These are phyloP conservation scores for Tenualosa ilisha DNA, from an alignment of 2,797 vertebrate species.

Conservation along the genomic window DNA sequence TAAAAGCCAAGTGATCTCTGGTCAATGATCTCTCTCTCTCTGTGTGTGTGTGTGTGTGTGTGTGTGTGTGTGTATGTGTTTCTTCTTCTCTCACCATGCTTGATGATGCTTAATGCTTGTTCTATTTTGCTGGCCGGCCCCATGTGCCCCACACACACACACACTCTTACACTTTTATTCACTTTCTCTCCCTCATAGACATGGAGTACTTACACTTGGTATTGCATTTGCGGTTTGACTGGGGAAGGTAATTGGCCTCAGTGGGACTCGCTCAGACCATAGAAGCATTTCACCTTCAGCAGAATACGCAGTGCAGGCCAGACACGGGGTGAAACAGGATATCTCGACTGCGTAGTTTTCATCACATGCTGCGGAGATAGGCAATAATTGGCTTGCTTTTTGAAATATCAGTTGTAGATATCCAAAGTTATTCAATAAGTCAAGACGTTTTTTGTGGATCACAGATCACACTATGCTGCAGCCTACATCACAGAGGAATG, in stretches of 20 bases:
- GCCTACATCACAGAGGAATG: too few relatives aligned
- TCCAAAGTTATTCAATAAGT: too few relatives aligned
- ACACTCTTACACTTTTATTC: neutral
- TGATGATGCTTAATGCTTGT: neutral
- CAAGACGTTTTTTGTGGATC: too few relatives aligned
- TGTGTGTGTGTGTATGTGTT: neutral
- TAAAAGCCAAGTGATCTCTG: neutral
- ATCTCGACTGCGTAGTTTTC: too few relatives aligned
- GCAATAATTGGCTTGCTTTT: too few relatives aligned
- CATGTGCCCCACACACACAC: neutral
- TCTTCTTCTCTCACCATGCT: too few relatives aligned
- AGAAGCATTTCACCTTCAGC: neutral
- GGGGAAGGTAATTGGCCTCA: neutral
- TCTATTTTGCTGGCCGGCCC: neutral
- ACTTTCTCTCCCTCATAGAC: neutral
- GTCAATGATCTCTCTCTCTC: neutral
- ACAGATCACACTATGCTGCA: too few relatives aligned
- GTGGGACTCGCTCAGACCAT: neutral
- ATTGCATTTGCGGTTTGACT: conserved; percentile 1
- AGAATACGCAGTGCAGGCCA: neutral
- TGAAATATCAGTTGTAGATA: too few relatives aligned
- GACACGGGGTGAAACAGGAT: neutral
- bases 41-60: neutral
- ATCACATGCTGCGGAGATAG: too few relatives aligned
- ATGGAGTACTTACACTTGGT: neutral